phyloP scores from a whole-genome alignment of 2,888 invertebrate species.

The Pyrocoelia pectoralis region DNA sequence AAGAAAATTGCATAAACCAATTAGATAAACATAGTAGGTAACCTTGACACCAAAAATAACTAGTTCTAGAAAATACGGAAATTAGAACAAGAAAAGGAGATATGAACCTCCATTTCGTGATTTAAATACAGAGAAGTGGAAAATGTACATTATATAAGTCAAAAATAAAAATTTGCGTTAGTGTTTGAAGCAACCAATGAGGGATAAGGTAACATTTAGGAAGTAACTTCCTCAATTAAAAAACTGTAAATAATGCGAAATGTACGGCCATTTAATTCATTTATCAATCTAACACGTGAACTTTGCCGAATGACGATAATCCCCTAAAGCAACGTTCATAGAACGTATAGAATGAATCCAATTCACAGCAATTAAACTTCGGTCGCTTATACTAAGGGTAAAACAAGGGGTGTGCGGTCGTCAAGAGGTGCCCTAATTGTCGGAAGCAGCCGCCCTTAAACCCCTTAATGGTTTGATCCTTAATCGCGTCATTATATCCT shows the following conservation, averaged over 20 bases:
- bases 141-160: too few relatives aligned
- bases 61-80: too few relatives aligned
- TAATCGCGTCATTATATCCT: constrained; percentile 57
- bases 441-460: constrained; percentile 54
- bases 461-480: constrained; percentile 56
- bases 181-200: too few relatives aligned
- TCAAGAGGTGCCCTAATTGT: constrained; percentile 50
- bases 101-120: too few relatives aligned
- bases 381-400: constrained; percentile 39
- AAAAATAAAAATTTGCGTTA: too few relatives aligned
- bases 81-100: too few relatives aligned
- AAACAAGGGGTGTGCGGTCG: constrained; percentile 50
- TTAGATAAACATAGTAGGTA: too few relatives aligned
- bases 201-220: too few relatives aligned
- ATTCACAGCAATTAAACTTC: constrained; percentile 35
- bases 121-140: too few relatives aligned
- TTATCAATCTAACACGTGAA: constrained; percentile 32
- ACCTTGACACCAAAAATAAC: background rate
- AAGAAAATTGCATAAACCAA: too few relatives aligned
- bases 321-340: constrained; percentile 7
- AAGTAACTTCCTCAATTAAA: too few relatives aligned
- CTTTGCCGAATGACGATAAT: background rate
- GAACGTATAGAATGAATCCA: constrained; percentile 24
- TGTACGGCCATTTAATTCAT: constrained; percentile 20
- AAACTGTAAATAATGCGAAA: too few relatives aligned